These are phyloP conservation scores for Tubulanus polymorphus DNA, from an alignment of 2,888 invertebrate genomes.

Conservation along the genomic window DNA sequence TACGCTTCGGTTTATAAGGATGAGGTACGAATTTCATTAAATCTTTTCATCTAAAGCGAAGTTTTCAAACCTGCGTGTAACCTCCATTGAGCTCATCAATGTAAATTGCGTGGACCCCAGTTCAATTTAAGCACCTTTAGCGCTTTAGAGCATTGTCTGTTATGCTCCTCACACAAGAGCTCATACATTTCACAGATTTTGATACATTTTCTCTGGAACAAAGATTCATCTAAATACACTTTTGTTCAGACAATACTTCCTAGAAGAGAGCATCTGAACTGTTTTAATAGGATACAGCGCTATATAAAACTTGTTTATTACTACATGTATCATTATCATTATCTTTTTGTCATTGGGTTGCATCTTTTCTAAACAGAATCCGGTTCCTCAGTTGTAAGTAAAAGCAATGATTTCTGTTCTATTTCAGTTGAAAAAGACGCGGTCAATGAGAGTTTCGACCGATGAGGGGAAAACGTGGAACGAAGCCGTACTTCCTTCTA, in stretches of 20 bases:
- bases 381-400: background rate
- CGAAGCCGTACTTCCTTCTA: conserved; percentile 43
- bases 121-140: no score
- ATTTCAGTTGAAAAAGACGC: conserved; percentile 7
- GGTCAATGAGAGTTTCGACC: conserved; percentile 42
- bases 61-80: background rate
- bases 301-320: no score
- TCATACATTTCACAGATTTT: background rate
- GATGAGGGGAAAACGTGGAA: conserved; percentile 43
- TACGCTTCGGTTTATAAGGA: conserved; percentile 34
- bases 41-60: conserved; percentile 4
- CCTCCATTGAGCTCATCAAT: no score
- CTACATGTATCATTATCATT: no score
- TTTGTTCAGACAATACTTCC: no score
- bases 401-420: background rate
- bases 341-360: background rate
- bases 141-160: no score
- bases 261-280: no score
- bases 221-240: no score
- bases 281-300: no score
- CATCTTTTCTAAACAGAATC: background rate
- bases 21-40: background rate
- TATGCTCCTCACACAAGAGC: background rate
- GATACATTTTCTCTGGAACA: background rate
- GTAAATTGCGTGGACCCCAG: no score